Evolutionary conservation across 2,113 vertebrate species (phyloP).

Genomic region (Cephalopterus ornatus): DNA sequence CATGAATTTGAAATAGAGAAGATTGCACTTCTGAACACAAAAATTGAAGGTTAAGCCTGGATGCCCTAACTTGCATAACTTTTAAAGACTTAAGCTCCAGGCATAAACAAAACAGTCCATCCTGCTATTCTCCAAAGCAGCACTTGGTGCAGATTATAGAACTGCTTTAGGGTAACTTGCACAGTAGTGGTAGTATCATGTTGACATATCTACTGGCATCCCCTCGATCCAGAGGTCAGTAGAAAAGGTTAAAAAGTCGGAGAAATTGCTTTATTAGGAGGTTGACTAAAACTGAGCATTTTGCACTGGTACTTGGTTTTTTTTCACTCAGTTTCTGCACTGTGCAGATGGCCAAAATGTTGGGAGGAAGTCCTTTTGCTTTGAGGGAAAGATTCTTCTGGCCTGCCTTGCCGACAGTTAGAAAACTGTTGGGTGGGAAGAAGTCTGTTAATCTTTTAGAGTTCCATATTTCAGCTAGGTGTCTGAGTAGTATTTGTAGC

Average conservation of each 20-base stretch:
- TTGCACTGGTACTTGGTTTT: background rate
- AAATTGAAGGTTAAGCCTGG: slow-evolving; percentile 18
- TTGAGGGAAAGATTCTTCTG: background rate
- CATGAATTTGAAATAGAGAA: background rate
- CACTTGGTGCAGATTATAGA: slow-evolving; percentile 18
- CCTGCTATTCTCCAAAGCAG: background rate
- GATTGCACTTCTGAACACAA: background rate
- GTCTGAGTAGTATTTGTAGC: background rate
- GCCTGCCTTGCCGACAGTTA: background rate
- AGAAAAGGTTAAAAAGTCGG: background rate
- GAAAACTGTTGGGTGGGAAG: background rate
- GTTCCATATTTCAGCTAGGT: background rate
- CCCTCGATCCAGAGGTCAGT: background rate
- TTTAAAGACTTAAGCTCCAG: slow-evolving; percentile 24
- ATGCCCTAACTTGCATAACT: slow-evolving; percentile 37
- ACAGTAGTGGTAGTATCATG: background rate
- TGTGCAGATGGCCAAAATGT: background rate
- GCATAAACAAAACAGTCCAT: slow-evolving; percentile 26
- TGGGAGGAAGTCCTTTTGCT: background rate
- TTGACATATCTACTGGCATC: background rate
- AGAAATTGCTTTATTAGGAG: background rate
- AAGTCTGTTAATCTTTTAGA: background rate
- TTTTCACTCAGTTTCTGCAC: background rate
- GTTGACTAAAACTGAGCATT: background rate
- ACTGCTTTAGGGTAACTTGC: background rate